phyloP scores from a whole-genome alignment of 1,140 invertebrate genomes.

The Apis laboriosa region DNA sequence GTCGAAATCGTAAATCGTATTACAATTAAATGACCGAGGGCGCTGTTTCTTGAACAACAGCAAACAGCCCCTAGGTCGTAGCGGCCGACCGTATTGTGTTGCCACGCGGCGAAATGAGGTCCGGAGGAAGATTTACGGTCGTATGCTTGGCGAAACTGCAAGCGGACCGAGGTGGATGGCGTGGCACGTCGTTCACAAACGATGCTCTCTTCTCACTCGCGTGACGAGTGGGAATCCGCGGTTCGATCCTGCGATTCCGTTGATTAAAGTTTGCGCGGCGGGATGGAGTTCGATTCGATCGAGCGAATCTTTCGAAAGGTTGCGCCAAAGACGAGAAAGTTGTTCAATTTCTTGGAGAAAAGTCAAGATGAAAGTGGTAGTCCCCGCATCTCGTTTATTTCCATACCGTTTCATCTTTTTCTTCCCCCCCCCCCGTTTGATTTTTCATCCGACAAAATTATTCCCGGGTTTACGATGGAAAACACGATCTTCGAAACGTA shows the following conservation, averaged over 20 bases:
- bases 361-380: neutral
- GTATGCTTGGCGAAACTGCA: conserved; percentile 56
- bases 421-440: neutral
- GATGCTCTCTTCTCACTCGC: conserved; percentile 25
- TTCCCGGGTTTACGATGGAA: no score
- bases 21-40: conserved; percentile 66
- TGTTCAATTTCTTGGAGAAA: neutral
- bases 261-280: conserved; percentile 55
- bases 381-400: neutral
- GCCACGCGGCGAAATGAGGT: conserved; percentile 67
- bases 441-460: no score
- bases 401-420: neutral
- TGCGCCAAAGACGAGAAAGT: neutral
- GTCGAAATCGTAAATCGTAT: conserved; percentile 69
- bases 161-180: conserved; percentile 9
- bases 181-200: no score
- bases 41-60: conserved; percentile 49
- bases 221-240: conserved; percentile 60
- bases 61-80: conserved; percentile 35
- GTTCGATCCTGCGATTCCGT: conserved; percentile 49
- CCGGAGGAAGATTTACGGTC: conserved; percentile 68
- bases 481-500: no score
- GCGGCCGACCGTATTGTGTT: conserved; percentile 67
- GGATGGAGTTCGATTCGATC: neutral
- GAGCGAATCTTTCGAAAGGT: neutral